A percentile compares a stretch with the other conserved stretches of the same genome.
Evolutionary conservation across 2,797 vertebrate genomes (phyloP).

Genomic region (Erethizon dorsatum): DNA sequence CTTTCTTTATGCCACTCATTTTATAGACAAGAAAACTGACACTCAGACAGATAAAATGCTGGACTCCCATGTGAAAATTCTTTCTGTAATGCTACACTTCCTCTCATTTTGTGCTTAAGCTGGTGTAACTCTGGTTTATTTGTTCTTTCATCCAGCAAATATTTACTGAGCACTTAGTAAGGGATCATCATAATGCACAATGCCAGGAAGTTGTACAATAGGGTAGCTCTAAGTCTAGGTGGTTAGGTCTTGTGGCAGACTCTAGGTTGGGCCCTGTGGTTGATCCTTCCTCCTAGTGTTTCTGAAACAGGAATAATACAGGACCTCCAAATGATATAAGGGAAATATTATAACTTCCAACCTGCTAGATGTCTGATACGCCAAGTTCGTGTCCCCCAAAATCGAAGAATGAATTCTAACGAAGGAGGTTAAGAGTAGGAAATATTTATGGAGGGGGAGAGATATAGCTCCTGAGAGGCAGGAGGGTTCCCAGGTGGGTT

Average conservation of each 20-base stretch:
- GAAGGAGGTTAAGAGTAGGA: too few species aligned
- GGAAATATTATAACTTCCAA: too few species aligned
- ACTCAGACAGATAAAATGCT: neutral
- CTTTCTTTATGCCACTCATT: neutral
- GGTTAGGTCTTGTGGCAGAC: neutral
- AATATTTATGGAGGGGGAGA: too few species aligned
- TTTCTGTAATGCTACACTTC: neutral
- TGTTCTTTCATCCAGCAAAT: constrained; percentile 25
- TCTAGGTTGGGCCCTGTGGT: neutral
- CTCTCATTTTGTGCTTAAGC: constrained; percentile 1
- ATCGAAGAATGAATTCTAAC: too few species aligned
- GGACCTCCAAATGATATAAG: neutral
- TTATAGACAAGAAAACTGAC: neutral
- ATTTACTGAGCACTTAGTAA: constrained; percentile 47
- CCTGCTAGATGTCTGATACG: too few species aligned
- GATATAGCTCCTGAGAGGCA: too few species aligned
- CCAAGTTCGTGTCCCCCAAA: too few species aligned
- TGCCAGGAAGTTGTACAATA: neutral
- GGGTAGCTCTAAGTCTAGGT: neutral
- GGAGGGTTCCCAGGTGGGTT: too few species aligned
- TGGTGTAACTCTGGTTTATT: neutral
- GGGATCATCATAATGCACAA: neutral
- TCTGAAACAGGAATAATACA: neutral
- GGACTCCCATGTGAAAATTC: neutral
- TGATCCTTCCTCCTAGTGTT: neutral